Evolutionary conservation across 2,888 invertebrate species (phyloP).

Genomic region (Agonopterix subpropinquella): DNA sequence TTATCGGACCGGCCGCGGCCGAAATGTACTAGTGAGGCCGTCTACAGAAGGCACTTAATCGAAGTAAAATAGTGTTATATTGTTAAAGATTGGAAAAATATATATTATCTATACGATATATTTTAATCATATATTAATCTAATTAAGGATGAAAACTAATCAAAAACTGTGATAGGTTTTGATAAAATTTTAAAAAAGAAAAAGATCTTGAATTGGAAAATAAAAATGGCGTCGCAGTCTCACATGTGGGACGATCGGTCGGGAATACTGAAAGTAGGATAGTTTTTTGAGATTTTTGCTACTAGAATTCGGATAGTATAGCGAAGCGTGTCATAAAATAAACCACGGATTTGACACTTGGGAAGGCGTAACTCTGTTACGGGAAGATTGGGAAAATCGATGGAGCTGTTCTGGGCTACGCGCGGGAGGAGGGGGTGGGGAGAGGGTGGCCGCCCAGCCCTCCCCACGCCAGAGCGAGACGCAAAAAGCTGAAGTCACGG

Average conservation of each 20-base stretch:
- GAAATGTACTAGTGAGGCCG: constrained; percentile 5
- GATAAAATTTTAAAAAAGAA: constrained; percentile 70
- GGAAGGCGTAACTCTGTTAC: constrained; percentile 11
- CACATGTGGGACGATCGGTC: constrained; percentile 3
- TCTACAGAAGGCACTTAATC: constrained; percentile 32
- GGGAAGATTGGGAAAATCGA: constrained; percentile 46
- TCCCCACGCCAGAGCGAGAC: constrained; percentile 18
- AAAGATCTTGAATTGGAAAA: constrained; percentile 28
- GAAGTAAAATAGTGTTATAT: constrained; percentile 71
- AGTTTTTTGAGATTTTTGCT: constrained; percentile 58
- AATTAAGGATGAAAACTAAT: constrained; percentile 74
- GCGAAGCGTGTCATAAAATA: constrained; percentile 8
- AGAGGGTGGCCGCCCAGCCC: constrained; percentile 16
- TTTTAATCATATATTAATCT: constrained; percentile 73
- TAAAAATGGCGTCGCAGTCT: constrained; percentile 16
- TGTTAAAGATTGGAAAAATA: constrained; percentile 71
- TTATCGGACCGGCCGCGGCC: constrained; percentile 12
- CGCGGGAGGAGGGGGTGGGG: constrained; percentile 17
- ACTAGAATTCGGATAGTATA: constrained; percentile 29
- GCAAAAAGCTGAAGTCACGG: constrained; percentile 19
- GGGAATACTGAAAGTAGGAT: constrained; percentile 33
- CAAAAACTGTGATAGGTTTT: constrained; percentile 77
- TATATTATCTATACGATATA: constrained; percentile 72
- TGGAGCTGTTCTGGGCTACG: constrained; percentile 40
- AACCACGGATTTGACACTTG: constrained; percentile 27